These are phyloP conservation scores for Yponomeuta plumbellus DNA, from an alignment of 2,888 invertebrate genomes.

Conservation along the genomic window DNA sequence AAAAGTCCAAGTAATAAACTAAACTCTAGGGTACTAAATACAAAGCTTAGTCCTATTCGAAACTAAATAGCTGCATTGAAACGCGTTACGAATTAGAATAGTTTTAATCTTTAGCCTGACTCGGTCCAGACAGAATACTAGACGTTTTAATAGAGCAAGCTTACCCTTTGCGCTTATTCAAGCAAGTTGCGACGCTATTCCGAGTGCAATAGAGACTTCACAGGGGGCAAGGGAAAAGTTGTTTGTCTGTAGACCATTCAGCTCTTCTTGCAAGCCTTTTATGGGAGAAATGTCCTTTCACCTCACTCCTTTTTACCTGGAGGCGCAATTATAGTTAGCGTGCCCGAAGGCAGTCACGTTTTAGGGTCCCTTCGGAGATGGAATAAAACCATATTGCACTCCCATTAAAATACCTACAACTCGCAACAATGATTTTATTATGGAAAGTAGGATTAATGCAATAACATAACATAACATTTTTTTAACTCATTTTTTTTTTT, in stretches of 20 bases:
- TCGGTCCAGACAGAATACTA: slow-evolving; percentile 56
- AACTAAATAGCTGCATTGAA: not conserved
- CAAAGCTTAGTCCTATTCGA: not conserved
- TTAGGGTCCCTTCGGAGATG: slow-evolving; percentile 37
- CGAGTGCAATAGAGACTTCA: slow-evolving; percentile 26
- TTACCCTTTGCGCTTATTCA: slow-evolving; percentile 1
- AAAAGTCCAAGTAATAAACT: not conserved
- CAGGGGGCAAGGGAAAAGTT: slow-evolving; percentile 13
- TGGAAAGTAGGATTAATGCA: not conserved
- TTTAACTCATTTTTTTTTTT: no score
- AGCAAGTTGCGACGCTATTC: slow-evolving; percentile 21
- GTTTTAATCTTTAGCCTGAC: slow-evolving; percentile 49
- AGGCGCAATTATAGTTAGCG: slow-evolving; percentile 69
- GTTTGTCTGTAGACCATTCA: slow-evolving; percentile 21
- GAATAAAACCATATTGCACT: slow-evolving; percentile 14
- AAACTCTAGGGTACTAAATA: not conserved
- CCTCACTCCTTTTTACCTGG: slow-evolving; percentile 58
- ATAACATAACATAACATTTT: no score
- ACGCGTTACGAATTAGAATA: slow-evolving; percentile 25
- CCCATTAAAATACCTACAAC: not conserved
- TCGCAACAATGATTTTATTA: not conserved
- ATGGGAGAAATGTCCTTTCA: slow-evolving; percentile 61
- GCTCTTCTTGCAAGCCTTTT: slow-evolving; percentile 47
- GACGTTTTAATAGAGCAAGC: slow-evolving; percentile 38
- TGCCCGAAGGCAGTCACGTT: slow-evolving; percentile 52